Conservation (phyloP, 2,888 invertebrate genomes). For the Xanthorhoe spadicearia region DNA sequence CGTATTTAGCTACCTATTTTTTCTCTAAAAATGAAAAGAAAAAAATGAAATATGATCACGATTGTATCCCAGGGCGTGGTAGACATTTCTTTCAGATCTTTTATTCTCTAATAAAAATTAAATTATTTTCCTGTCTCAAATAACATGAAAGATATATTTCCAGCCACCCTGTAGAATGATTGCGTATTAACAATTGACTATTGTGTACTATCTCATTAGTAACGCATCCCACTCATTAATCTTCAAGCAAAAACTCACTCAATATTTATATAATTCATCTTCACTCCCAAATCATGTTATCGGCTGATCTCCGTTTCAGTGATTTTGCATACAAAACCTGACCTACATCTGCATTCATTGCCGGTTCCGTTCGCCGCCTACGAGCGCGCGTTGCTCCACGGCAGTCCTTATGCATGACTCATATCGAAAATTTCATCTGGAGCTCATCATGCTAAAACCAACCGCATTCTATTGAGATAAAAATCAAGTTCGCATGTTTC, state of each 20-base stretch:
- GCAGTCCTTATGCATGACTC: slow-evolving; percentile 39
- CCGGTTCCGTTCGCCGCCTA: slow-evolving; percentile 41
- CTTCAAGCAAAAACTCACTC: slow-evolving; percentile 17
- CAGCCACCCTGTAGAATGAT: background rate
- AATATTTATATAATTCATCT: slow-evolving; percentile 24
- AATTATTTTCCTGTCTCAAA: background rate
- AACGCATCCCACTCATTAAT: background rate
- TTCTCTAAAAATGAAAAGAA: background rate
- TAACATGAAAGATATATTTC: background rate
- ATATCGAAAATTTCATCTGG: slow-evolving; percentile 28
- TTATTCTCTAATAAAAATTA: background rate
- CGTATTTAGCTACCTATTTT: background rate
- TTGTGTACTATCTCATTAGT: background rate
- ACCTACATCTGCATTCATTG: slow-evolving; percentile 39
- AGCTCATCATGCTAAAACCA: slow-evolving; percentile 24
- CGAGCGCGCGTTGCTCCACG: slow-evolving; percentile 33
- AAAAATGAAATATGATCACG: too few relatives aligned
- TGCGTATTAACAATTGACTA: background rate
- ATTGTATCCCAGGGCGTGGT: too few relatives aligned
- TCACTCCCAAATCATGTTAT: slow-evolving; percentile 29
- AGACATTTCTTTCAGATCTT: too few relatives aligned
- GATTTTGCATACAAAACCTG: slow-evolving; percentile 40
- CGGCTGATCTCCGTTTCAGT: slow-evolving; percentile 25
- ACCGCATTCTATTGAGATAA: slow-evolving; percentile 21
- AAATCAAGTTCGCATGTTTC: slow-evolving; percentile 21